Percentiles rank a stretch among this genome's conserved stretches.
These are phyloP conservation scores for Minunthozetes semirufus DNA, from an alignment of 2,888 invertebrate species.

Conservation along the genomic window DNA sequence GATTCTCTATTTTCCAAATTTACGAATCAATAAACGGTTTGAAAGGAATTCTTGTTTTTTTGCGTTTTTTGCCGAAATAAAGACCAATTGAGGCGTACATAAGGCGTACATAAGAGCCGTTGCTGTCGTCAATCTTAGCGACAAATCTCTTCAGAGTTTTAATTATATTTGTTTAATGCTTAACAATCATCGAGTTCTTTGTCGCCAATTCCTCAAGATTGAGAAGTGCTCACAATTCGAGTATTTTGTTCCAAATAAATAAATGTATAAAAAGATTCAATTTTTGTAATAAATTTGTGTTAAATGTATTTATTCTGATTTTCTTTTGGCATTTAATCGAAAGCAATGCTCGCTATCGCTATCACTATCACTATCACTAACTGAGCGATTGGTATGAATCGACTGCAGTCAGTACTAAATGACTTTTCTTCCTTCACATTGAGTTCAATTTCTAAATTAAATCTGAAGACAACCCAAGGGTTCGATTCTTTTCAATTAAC, in stretches of 20 bases:
- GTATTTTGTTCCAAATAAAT: not conserved
- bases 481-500: slow-evolving; percentile 25
- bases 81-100: slow-evolving; percentile 11
- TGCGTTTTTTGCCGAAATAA: not conserved
- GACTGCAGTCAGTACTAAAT: not conserved
- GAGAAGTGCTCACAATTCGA: not conserved
- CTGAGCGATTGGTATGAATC: not conserved
- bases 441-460: not conserved
- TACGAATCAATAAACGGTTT: slow-evolving; percentile 4
- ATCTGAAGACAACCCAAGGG: slow-evolving; percentile 12
- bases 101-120: not conserved
- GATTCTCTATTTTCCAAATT: slow-evolving; percentile 10
- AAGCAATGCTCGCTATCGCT: too few relatives aligned
- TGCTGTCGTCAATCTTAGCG: not conserved
- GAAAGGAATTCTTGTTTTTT: slow-evolving; percentile 7
- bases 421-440: not conserved
- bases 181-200: not conserved
- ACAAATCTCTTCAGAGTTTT: slow-evolving; percentile 22
- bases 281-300: not conserved
- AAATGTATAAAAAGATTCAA: slow-evolving; percentile 2
- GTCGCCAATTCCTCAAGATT: not conserved
- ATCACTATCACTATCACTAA: too few relatives aligned
- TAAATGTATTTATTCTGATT: slow-evolving; percentile 4
- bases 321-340: not conserved
- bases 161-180: slow-evolving; percentile 26